Evolutionary conservation across 2,797 vertebrate species (phyloP).

Genomic region (Telmatherina bonti): DNA sequence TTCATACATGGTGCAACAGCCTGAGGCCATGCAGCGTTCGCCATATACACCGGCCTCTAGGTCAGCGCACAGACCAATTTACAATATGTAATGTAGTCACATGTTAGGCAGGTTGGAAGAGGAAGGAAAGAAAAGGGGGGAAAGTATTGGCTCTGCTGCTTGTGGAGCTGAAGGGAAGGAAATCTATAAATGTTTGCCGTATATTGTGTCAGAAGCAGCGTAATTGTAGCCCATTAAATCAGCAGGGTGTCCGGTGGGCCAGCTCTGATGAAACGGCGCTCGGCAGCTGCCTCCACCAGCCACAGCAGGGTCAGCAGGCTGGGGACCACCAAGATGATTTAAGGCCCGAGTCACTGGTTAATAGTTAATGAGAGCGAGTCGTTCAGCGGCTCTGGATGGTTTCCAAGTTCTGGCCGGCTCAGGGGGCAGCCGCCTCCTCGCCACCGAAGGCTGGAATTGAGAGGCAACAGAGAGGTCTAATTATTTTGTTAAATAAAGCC

Average conservation of each 20-base stretch:
- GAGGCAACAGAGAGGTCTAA: constrained; percentile 60
- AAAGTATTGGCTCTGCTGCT: constrained; percentile 33
- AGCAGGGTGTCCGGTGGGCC: constrained; percentile 63
- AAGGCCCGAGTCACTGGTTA: constrained; percentile 70
- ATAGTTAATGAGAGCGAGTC: constrained; percentile 76
- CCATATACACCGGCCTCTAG: constrained; percentile 35
- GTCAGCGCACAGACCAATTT: constrained; percentile 28
- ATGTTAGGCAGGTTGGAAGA: constrained; percentile 39
- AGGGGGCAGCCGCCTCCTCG: constrained; percentile 40
- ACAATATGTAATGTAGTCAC: constrained; percentile 59
- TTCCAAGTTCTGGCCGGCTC: constrained; percentile 56
- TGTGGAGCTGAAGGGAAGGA: constrained; percentile 57
- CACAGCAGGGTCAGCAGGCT: constrained; percentile 71
- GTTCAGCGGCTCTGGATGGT: constrained; percentile 52
- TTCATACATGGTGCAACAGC: constrained; percentile 9
- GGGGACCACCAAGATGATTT: constrained; percentile 70
- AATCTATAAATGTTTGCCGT: constrained; percentile 75
- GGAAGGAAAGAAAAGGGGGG: not conserved
- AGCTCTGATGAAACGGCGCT: constrained; percentile 63
- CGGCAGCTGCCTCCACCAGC: constrained; percentile 60
- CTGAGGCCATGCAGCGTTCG: constrained; percentile 22
- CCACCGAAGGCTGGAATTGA: constrained; percentile 40
- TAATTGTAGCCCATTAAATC: constrained; percentile 78
- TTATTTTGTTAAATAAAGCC: constrained; percentile 64
- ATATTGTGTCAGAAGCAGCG: constrained; percentile 74